Conservation (phyloP, 2,888 invertebrate genomes). For the Andrena dorsata region DNA sequence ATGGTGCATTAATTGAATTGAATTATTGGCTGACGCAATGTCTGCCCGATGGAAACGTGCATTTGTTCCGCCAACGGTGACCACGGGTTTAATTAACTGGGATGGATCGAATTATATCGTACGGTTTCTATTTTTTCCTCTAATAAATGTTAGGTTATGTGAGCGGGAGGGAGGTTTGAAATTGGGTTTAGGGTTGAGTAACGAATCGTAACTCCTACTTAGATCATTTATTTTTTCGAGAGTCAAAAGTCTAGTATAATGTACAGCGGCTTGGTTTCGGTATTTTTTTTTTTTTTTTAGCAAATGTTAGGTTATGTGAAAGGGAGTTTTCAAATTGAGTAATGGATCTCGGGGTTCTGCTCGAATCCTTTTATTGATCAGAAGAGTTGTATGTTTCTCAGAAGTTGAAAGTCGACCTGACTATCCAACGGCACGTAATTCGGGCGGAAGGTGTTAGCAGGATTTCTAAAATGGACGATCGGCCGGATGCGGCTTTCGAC, state of each 20-base stretch:
- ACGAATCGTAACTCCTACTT: no score
- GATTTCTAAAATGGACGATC: conserved; percentile 19
- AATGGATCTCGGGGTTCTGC: no score
- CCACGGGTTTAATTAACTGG: conserved; percentile 10
- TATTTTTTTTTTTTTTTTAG: no score
- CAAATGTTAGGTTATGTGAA: no score
- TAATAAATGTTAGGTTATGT: background rate
- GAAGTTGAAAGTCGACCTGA: background rate
- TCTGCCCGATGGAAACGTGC: background rate
- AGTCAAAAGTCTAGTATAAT: no score
- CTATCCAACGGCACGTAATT: conserved; percentile 5
- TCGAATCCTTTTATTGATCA: no score
- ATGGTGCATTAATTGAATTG: conserved; percentile 13
- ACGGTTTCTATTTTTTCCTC: background rate
- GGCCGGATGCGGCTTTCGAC: conserved; percentile 42
- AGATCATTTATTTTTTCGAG: no score
- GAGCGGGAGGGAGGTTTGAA: conserved; percentile 1
- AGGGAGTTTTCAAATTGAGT: no score
- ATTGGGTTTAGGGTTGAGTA: background rate
- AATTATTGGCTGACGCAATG: conserved; percentile 25
- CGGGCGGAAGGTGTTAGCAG: conserved; percentile 12
- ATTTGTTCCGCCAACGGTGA: background rate
- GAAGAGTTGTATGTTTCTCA: no score
- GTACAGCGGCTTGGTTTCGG: no score
- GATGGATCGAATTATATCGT: background rate